Evolutionary conservation across 2,888 invertebrate species (phyloP).

Genomic region (Sinopyrophorus schimmeli): DNA sequence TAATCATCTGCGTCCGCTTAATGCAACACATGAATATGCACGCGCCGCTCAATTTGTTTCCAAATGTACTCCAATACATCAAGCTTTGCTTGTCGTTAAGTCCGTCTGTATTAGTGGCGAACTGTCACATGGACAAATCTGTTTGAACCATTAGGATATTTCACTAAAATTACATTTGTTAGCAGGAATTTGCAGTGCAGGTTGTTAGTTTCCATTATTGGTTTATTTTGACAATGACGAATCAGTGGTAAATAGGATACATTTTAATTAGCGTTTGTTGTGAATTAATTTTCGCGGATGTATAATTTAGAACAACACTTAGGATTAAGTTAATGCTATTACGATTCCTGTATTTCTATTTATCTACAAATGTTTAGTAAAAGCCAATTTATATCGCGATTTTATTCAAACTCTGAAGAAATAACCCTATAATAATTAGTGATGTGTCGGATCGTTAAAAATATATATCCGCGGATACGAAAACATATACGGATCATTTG

Average conservation of each 20-base stretch:
- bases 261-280: too few relatives aligned
- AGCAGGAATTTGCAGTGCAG: conserved; percentile 47
- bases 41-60: conserved; percentile 47
- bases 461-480: too few relatives aligned
- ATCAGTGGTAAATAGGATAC: conserved; percentile 28
- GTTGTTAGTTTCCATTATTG: conserved; percentile 28
- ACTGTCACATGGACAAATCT: conserved; percentile 53
- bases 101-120: conserved; percentile 51
- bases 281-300: too few relatives aligned
- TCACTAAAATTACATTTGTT: conserved; percentile 53
- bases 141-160: conserved; percentile 54
- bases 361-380: too few relatives aligned
- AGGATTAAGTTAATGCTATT: too few relatives aligned
- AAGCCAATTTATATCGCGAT: too few relatives aligned
- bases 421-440: too few relatives aligned
- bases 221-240: conserved; percentile 31
- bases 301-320: too few relatives aligned
- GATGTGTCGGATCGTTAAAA: too few relatives aligned
- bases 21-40: conserved; percentile 43
- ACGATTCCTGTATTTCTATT: too few relatives aligned
- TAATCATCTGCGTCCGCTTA: conserved; percentile 39
- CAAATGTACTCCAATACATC: conserved; percentile 51
- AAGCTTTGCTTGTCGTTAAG: conserved; percentile 53
- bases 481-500: too few relatives aligned
- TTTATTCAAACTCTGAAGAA: too few relatives aligned